Evolutionary conservation across 2,888 invertebrate species (phyloP).

Genomic region (Drosophila trichaetosa): DNA sequence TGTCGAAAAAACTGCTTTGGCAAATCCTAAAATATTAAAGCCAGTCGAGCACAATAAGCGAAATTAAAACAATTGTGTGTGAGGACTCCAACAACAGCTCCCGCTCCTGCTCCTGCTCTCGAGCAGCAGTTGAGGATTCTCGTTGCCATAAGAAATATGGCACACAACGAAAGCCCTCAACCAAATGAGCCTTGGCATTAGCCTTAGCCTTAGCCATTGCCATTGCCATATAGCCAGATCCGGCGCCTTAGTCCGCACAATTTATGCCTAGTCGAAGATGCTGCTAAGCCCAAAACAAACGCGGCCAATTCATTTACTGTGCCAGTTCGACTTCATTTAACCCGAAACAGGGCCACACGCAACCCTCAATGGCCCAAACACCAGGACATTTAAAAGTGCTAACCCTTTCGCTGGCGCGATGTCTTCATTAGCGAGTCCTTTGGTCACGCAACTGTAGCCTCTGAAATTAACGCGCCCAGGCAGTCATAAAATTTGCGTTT

Average conservation of each 20-base stretch:
- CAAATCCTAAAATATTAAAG: conserved; percentile 80
- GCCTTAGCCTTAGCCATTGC: conserved; percentile 22
- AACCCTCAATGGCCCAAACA: not conserved
- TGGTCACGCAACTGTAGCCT: conserved; percentile 78
- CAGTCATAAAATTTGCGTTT: conserved; percentile 80
- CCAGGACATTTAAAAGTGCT: conserved; percentile 11
- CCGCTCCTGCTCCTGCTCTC: not conserved
- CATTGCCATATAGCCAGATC: conserved; percentile 12
- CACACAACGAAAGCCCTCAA: conserved; percentile 58
- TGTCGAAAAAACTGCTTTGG: conserved; percentile 47
- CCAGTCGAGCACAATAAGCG: conserved; percentile 73
- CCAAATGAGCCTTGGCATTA: conserved; percentile 69
- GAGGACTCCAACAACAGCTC: conserved; percentile 27
- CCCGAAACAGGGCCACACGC: conserved; percentile 44
- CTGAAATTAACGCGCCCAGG: conserved; percentile 69
- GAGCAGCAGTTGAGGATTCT: conserved; percentile 23
- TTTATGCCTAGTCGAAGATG: conserved; percentile 75
- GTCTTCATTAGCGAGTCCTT: conserved; percentile 77
- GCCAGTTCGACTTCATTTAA: conserved; percentile 84
- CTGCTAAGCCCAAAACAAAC: conserved; percentile 71
- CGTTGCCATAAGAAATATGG: conserved; percentile 74
- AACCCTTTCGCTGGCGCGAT: conserved; percentile 63
- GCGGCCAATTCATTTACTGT: conserved; percentile 76
- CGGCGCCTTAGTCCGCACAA: conserved; percentile 53
- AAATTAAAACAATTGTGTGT: conserved; percentile 79